A percentile compares a stretch with the other conserved stretches of the same genome.
Conservation (phyloP, 2,797 vertebrate species). For the Galaxias olidus region DNA sequence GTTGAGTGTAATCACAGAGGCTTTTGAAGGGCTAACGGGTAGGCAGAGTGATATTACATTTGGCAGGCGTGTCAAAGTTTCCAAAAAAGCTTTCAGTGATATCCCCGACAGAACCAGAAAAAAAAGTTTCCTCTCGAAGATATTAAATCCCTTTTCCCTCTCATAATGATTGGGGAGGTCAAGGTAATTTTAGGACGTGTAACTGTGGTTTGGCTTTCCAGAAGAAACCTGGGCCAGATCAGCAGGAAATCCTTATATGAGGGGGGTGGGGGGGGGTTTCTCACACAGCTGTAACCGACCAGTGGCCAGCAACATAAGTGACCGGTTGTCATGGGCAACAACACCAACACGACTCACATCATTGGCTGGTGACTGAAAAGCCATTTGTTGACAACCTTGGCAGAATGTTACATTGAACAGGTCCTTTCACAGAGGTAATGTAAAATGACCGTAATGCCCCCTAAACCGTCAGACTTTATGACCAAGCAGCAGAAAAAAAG, state of each 20-base stretch:
- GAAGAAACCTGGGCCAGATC: constrained; percentile 39
- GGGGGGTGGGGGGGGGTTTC: no score
- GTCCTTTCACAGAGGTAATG: no score
- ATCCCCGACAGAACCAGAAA: constrained; percentile 44
- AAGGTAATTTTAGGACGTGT: constrained; percentile 27
- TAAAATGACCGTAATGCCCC: no score
- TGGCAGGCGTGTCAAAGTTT: constrained; percentile 64
- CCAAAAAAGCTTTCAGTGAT: constrained; percentile 49
- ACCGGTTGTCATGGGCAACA: no score
- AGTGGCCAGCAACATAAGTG: no score
- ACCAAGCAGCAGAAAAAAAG: no score
- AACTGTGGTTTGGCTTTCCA: constrained; percentile 32
- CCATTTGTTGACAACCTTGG: no score
- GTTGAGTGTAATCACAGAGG: constrained; percentile 67
- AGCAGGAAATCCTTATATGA: constrained; percentile 29
- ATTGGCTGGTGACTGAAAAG: no score
- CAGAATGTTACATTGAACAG: no score
- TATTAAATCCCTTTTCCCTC: constrained; percentile 35
- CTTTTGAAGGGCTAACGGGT: constrained; percentile 65
- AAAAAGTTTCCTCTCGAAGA: constrained; percentile 51
- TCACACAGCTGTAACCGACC: no score
- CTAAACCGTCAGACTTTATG: no score
- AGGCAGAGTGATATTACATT: constrained; percentile 57
- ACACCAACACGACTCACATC: no score
- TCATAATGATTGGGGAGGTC: constrained; percentile 26